phyloP scores from a whole-genome alignment of 2,888 invertebrate genomes.

The Caenorhabditis zanzibari region DNA sequence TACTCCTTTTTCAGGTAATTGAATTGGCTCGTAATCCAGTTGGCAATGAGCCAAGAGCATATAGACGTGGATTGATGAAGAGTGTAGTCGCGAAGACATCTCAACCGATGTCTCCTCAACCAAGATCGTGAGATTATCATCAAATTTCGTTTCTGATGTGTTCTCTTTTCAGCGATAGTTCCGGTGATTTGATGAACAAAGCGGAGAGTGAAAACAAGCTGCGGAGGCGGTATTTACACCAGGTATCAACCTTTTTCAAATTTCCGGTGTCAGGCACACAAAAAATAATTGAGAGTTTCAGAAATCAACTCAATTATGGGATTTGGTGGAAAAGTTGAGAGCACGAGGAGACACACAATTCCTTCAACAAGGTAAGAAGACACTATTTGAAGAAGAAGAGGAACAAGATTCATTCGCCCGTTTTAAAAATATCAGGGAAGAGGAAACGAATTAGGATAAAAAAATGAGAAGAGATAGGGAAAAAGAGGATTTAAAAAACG shows the following conservation, averaged over 20 bases:
- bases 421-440: conserved; percentile 47
- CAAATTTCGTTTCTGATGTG: neutral
- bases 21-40: conserved; percentile 79
- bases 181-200: conserved; percentile 72
- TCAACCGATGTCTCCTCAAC: conserved; percentile 53
- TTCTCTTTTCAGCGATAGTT: conserved; percentile 67
- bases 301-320: conserved; percentile 82
- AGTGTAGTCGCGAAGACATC: conserved; percentile 79
- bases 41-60: conserved; percentile 80
- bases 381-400: conserved; percentile 6
- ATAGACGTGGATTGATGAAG: conserved; percentile 82
- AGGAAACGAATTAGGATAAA: neutral
- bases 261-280: neutral
- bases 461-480: neutral
- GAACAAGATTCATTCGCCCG: conserved; percentile 45
- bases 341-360: conserved; percentile 76
- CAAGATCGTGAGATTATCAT: conserved; percentile 34
- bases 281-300: conserved; percentile 56
- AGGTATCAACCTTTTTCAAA: conserved; percentile 43
- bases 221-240: conserved; percentile 72
- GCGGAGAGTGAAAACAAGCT: conserved; percentile 76
- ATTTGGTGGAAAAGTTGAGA: conserved; percentile 78
- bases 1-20: conserved; percentile 67
- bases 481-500: conserved; percentile 12
- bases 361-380: conserved; percentile 73